phyloP scores from a whole-genome alignment of 1,140 invertebrate species.

The Tetramorium simillimum region DNA sequence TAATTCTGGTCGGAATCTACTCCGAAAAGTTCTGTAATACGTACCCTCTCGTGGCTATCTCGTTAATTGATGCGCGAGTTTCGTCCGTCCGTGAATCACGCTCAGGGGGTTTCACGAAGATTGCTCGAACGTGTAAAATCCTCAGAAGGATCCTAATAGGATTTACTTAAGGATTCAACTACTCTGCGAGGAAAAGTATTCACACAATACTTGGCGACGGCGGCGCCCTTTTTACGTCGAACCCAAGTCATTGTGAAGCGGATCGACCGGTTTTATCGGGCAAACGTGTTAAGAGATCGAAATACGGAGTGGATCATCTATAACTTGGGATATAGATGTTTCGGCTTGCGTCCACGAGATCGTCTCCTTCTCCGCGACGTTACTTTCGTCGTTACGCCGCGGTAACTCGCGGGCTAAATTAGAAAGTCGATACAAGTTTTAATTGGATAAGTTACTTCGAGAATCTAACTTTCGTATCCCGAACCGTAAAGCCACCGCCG shows the following conservation, averaged over 20 bases:
- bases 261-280: neutral
- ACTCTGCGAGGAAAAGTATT: too few relatives aligned
- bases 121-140: neutral
- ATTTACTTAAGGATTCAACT: too few relatives aligned
- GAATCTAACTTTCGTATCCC: slow-evolving; percentile 41
- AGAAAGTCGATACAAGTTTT: slow-evolving; percentile 62
- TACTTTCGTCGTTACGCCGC: slow-evolving; percentile 12
- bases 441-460: slow-evolving; percentile 61
- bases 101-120: neutral
- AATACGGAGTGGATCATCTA: neutral
- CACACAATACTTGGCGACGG: neutral
- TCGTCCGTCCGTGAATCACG: neutral
- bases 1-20: too few relatives aligned
- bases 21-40: too few relatives aligned
- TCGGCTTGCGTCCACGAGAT: neutral
- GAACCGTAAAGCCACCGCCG: neutral
- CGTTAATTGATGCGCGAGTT: neutral
- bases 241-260: neutral
- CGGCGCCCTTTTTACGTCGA: neutral
- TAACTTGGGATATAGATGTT: neutral
- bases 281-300: neutral
- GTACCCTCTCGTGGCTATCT: neutral
- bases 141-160: neutral
- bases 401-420: slow-evolving; percentile 23
- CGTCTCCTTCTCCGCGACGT: neutral